Conservation (phyloP, 2,888 invertebrate species). For the Xylota segnis region DNA sequence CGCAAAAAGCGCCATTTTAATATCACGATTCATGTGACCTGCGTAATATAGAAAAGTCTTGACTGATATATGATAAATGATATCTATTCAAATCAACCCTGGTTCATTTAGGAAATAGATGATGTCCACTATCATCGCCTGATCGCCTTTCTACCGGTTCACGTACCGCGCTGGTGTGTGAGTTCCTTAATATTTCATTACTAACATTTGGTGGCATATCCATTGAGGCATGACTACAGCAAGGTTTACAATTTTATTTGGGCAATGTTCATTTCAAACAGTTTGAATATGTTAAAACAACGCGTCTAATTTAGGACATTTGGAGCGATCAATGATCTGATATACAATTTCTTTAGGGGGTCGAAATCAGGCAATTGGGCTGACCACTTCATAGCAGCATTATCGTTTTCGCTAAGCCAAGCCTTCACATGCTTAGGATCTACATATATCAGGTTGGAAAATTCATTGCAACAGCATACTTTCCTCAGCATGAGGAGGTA, state of each 20-base stretch:
- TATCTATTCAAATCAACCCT: too few relatives aligned
- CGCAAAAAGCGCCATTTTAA: too few relatives aligned
- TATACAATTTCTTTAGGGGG: background rate
- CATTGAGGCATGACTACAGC: background rate
- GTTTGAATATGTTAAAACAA: background rate
- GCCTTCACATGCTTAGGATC: background rate
- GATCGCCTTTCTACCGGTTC: too few relatives aligned
- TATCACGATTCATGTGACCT: too few relatives aligned
- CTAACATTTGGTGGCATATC: background rate
- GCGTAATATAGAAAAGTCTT: too few relatives aligned
- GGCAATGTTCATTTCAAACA: background rate
- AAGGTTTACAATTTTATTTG: background rate
- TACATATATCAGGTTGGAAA: conserved; percentile 30
- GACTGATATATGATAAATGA: too few relatives aligned
- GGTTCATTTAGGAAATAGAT: too few relatives aligned
- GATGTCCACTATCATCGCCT: too few relatives aligned
- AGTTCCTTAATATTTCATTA: too few relatives aligned
- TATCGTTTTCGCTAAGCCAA: conserved; percentile 1
- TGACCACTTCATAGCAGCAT: too few relatives aligned
- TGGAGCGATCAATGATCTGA: background rate
- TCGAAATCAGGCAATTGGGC: background rate
- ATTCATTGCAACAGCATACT: conserved; percentile 49
- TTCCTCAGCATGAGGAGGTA: conserved; percentile 41
- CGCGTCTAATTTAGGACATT: background rate
- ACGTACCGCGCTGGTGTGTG: too few relatives aligned